Evolutionary conservation across 2,797 vertebrate species (phyloP).

Genomic region (Dipus sagitta): DNA sequence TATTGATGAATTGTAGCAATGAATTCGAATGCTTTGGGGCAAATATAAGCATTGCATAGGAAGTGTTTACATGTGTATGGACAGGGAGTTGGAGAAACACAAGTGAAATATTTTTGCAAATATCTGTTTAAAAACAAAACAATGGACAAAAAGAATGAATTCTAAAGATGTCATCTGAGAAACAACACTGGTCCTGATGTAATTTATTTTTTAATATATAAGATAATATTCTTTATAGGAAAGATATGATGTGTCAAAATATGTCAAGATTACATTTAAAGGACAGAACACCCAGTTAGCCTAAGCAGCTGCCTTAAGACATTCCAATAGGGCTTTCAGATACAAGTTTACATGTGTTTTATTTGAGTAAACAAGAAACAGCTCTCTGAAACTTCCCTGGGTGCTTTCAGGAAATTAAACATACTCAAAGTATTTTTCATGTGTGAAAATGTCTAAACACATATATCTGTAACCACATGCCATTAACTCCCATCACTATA

Average conservation of each 20-base stretch:
- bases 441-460: not conserved
- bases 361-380: not conserved
- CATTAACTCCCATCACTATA: not conserved
- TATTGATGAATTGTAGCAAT: constrained; percentile 72
- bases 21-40: constrained; percentile 49
- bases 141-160: constrained; percentile 40
- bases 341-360: not conserved
- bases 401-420: constrained; percentile 9
- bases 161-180: constrained; percentile 72
- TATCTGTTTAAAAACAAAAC: constrained; percentile 56
- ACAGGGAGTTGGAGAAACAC: constrained; percentile 33
- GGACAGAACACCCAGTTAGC: constrained; percentile 77
- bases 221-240: constrained; percentile 77
- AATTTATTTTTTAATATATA: constrained; percentile 83
- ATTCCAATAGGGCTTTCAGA: not conserved
- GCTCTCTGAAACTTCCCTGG: not conserved
- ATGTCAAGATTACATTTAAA: constrained; percentile 84
- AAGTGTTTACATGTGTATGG: not conserved
- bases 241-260: constrained; percentile 83
- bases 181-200: constrained; percentile 74
- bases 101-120: constrained; percentile 60
- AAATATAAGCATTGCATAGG: constrained; percentile 60
- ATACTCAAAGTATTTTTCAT: not conserved
- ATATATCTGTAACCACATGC: not conserved
- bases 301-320: constrained; percentile 74